phyloP scores from a whole-genome alignment of 2,113 vertebrate species.

The Siniperca knerii region DNA sequence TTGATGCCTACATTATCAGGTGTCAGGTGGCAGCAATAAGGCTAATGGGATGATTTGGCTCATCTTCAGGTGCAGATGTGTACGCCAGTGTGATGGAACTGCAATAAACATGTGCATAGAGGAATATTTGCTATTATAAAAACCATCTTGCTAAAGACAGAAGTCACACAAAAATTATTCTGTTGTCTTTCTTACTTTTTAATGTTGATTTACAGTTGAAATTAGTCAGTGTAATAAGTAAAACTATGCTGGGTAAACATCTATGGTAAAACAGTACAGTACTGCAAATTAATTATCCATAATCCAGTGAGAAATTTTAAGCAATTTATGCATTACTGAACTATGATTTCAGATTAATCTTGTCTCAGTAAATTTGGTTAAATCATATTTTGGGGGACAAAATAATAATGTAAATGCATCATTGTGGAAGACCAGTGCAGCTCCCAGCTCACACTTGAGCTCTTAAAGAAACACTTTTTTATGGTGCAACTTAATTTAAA shows the following conservation, averaged over 20 bases:
- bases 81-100: background rate
- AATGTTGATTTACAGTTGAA: background rate
- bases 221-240: background rate
- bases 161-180: background rate
- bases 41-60: conserved; percentile 81
- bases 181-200: background rate
- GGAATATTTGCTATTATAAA: background rate
- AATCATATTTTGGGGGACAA: background rate
- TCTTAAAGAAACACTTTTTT: background rate
- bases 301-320: background rate
- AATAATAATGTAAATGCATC: background rate
- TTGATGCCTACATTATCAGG: conserved; percentile 62
- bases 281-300: background rate
- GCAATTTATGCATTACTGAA: background rate
- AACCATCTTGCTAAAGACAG: background rate
- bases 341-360: background rate
- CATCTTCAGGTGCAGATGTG: conserved; percentile 64
- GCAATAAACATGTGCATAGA: background rate
- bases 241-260: background rate
- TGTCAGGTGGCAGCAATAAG: conserved; percentile 80
- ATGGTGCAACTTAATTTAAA: background rate
- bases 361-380: background rate
- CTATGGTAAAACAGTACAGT: background rate
- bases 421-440: background rate
- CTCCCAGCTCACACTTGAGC: background rate